Base-by-base conservation (phyloP, 1,140 invertebrate genomes). In the Conopomorpha cramerella region DNA sequence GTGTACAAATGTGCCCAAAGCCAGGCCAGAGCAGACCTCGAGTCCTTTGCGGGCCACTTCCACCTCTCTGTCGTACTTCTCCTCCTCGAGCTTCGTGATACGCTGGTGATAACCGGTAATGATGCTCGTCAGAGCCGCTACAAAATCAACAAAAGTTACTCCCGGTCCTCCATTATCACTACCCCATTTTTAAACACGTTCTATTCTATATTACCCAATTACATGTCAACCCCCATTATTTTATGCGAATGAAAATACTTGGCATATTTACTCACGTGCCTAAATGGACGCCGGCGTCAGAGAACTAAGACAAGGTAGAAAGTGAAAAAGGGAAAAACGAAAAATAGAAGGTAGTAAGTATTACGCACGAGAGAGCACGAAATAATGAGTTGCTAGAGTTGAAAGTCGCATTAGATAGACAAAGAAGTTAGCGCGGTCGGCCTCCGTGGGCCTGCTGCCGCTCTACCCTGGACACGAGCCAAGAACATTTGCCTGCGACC, bases 31-130 rank as follows among this genome's bases (percentile, higher is more conserved):
- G 66, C 81, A 82, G 82, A 91, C 89, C 89, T 91, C 93, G 70
- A 88, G 85, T 78, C 94, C 92, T 87, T 93, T 96, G 79, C 86
- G 88, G 78, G 89, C 84, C 77, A 97, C 93, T 81, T 93, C 90
- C 79, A 87, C 87, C 82, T 99, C 95, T 82, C 95, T 85, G 85
- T 98, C 95, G 83, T 95, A 97, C 84, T 97, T 96, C 81, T 90
- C 85, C 79, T 91, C 90, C 81, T 98, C 95, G 71, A 98, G 86
- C 56, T 82, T 81, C 66, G 76, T 80, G 76, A 96, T 90, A 80
- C 90, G 88, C 70, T 86, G 86, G 82, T 97, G 86, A 83, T 96
- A 93, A 72, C 84, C 83, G 72, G 82, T 85, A 82, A 89, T 89
- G 81, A 93, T 84, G 80, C 89, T 86, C 82, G 91, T 91, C 72